A percentile compares a stretch with the other conserved stretches of the same genome.
These are phyloP conservation scores for Tauraco erythrolophus DNA, from an alignment of 2,113 vertebrate genomes.

Conservation along the genomic window DNA sequence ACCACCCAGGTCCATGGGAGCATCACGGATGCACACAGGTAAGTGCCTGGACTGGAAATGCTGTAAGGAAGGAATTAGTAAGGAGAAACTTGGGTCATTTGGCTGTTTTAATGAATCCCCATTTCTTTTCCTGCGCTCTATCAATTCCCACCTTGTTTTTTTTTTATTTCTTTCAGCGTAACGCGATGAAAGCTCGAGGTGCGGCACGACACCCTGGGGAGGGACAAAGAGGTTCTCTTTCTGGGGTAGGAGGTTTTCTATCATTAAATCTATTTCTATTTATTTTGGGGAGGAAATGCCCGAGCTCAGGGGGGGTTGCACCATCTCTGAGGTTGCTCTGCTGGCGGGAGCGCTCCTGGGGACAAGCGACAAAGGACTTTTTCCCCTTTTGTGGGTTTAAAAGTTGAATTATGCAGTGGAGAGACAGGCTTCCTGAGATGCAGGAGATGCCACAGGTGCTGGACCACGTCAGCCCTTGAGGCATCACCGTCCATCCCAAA, in stretches of 20 bases:
- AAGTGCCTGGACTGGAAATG: background rate
- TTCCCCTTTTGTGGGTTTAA: background rate
- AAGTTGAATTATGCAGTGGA: background rate
- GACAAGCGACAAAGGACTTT: background rate
- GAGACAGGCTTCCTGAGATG: background rate
- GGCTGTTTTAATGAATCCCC: background rate
- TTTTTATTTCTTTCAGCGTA: background rate
- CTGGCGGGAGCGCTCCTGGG: background rate
- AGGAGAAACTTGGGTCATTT: background rate
- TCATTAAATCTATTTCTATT: background rate
- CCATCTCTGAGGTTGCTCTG: background rate
- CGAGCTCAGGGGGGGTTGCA: background rate
- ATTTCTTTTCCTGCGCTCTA: background rate
- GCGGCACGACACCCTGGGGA: background rate
- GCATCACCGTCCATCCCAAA: background rate
- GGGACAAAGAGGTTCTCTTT: background rate
- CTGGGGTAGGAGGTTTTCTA: background rate
- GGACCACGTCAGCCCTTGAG: background rate
- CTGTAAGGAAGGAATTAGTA: background rate
- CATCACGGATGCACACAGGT: background rate
- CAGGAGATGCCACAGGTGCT: background rate
- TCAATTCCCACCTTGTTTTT: background rate
- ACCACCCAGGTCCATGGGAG: background rate
- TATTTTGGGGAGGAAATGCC: background rate
- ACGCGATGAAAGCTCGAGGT: fast-evolving